phyloP scores from a whole-genome alignment of 2,888 invertebrate genomes.

The Luperina testacea region DNA sequence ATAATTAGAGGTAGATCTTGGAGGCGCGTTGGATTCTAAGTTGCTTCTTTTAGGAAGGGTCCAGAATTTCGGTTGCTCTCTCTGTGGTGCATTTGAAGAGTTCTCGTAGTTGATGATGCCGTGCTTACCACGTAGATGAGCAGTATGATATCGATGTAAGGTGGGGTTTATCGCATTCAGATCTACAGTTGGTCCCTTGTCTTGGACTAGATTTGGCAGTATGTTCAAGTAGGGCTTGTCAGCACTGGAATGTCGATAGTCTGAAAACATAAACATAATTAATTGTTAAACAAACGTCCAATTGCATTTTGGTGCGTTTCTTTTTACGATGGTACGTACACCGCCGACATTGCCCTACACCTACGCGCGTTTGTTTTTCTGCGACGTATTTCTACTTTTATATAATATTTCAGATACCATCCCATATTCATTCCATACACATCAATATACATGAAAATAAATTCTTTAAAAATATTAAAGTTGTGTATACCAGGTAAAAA shows the following conservation, averaged over 20 bases:
- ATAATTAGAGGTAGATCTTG: conserved; percentile 70
- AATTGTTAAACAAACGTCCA: conserved; percentile 22
- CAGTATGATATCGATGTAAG: conserved; percentile 78
- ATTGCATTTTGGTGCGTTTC: background rate
- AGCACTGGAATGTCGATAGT: conserved; percentile 92
- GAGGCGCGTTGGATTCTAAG: conserved; percentile 70
- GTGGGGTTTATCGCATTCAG: conserved; percentile 79
- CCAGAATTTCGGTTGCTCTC: conserved; percentile 89
- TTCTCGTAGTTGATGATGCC: conserved; percentile 80
- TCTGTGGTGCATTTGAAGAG: conserved; percentile 68
- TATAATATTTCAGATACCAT: conserved; percentile 31
- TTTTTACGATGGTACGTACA: conserved; percentile 2
- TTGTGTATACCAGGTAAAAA: conserved; percentile 14
- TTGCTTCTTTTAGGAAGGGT: conserved; percentile 88
- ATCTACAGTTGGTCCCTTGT: conserved; percentile 75
- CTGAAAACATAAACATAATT: conserved; percentile 83
- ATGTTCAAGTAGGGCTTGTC: conserved; percentile 84
- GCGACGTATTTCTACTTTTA: conserved; percentile 15
- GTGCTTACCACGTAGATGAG: conserved; percentile 82
- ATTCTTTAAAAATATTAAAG: background rate
- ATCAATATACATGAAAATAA: conserved; percentile 10
- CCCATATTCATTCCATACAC: conserved; percentile 46
- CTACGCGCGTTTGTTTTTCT: conserved; percentile 20
- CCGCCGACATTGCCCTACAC: conserved; percentile 11
- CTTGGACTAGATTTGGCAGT: conserved; percentile 75